phyloP scores from a whole-genome alignment of 2,888 invertebrate genomes.

The Arrhopalites spinosus region DNA sequence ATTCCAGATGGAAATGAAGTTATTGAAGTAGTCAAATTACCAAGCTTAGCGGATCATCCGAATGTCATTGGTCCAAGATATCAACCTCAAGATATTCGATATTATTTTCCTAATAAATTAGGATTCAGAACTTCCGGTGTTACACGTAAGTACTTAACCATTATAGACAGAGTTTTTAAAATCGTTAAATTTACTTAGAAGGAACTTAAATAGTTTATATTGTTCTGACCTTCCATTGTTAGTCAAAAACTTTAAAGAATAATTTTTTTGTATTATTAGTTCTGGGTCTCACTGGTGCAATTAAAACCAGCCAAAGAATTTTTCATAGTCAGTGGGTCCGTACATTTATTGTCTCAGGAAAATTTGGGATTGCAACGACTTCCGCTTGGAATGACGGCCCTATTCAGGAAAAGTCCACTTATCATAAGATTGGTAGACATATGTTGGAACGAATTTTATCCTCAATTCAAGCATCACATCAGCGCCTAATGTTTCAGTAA shows the following conservation, averaged over 20 bases:
- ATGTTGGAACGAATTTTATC: conserved; percentile 76
- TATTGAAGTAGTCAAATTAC: conserved; percentile 64
- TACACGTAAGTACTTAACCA: conserved; percentile 67
- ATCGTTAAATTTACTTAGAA: too few relatives aligned
- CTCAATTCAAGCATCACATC: conserved; percentile 83
- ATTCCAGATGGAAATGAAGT: conserved; percentile 41
- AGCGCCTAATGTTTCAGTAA: conserved; percentile 83
- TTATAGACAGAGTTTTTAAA: too few relatives aligned
- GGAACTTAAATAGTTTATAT: too few relatives aligned
- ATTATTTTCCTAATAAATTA: conserved; percentile 67
- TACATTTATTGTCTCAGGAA: conserved; percentile 75
- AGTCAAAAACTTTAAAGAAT: too few relatives aligned
- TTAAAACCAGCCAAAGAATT: conserved; percentile 65
- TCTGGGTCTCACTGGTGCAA: conserved; percentile 74
- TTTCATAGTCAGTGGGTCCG: conserved; percentile 68
- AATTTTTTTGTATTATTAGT: conserved; percentile 62
- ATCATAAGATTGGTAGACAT: conserved; percentile 70
- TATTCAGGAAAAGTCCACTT: conserved; percentile 72
- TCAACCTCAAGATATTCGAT: conserved; percentile 69
- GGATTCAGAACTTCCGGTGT: conserved; percentile 75
- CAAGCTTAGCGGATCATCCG: conserved; percentile 76
- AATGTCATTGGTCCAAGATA: conserved; percentile 78
- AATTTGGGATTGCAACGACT: conserved; percentile 77
- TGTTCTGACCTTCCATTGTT: too few relatives aligned
- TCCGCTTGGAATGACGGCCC: conserved; percentile 73